These are phyloP conservation scores for Himalopsyche kuldschensis DNA, from an alignment of 2,888 invertebrate species.

Conservation along the genomic window DNA sequence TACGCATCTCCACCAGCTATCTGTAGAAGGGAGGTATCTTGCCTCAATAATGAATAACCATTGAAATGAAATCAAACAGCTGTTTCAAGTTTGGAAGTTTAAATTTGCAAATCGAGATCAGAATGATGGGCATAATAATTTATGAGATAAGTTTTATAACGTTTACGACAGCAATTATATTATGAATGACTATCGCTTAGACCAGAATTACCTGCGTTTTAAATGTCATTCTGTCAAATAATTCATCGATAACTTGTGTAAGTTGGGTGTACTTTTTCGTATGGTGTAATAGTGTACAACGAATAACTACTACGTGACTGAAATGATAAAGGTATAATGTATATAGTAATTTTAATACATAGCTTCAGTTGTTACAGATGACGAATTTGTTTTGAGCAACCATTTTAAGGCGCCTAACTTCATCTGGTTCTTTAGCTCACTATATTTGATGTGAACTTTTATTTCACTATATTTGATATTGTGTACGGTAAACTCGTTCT, in stretches of 20 bases:
- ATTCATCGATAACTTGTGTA: background rate
- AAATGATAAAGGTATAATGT: too few relatives aligned
- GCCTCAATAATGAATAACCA: constrained; percentile 14
- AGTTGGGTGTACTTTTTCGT: too few relatives aligned
- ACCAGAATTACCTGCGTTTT: background rate
- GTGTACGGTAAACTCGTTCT: too few relatives aligned
- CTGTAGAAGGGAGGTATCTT: background rate
- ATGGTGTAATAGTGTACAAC: too few relatives aligned
- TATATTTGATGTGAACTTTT: too few relatives aligned
- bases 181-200: background rate
- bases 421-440: too few relatives aligned
- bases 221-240: background rate
- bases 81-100: constrained; percentile 25
- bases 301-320: too few relatives aligned
- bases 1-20: background rate
- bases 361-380: too few relatives aligned
- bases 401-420: too few relatives aligned
- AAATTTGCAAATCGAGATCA: constrained; percentile 14
- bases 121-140: constrained; percentile 16
- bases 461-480: too few relatives aligned
- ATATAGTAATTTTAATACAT: too few relatives aligned
- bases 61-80: constrained; percentile 20
- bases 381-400: too few relatives aligned
- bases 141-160: constrained; percentile 12
- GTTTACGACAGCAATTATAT: constrained; percentile 6